Base-by-base conservation (phyloP, 2,113 vertebrate species). In the Zonotrichia leucophrys region DNA sequence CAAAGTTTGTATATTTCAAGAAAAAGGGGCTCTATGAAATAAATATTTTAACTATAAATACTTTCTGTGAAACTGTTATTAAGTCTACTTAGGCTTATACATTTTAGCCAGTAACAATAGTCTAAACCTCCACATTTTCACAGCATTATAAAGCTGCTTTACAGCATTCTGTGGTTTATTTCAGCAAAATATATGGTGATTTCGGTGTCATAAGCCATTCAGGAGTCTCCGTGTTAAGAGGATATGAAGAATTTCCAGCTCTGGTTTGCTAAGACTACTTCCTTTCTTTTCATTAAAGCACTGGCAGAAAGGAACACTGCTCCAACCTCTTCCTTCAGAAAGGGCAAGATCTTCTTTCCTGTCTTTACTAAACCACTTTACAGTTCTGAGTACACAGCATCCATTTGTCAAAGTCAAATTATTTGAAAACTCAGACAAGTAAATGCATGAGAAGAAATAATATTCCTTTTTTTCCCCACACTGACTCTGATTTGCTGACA, bases 361-460 rank as follows among this genome's bases (percentile, higher is more conserved):
- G 23, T 88, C 74, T 80, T 42, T 88, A 12, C 25, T 73, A 50
- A 87, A 73, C 37, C 35, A 31, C 67, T 92, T 93, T 68, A 7
- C 50, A 56, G 56, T 50, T 72, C 52, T 42, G 75, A 72, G 28
- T 55, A 52, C 21, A 59, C 27, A 87, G 33, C 33, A 87, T 70
- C 55, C 11, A 0, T 94, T 90, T 91, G 73, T 95, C 89, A 87
- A 70, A 93, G 81, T 84, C 55, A 89, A 73, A 83, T 87, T 78
- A 72, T 79, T 87, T 91, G 53, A 73, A 92, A 91, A 31, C 55
- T 83, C 35, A 35, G 78, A 59, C 23, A 86, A 72, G 15, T 55
- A 83, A 82, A 86, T 74, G 41, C 75, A 83, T 28, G n/a, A 66
- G 59, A 46, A 79, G 55, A 68, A 90, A 46, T 60, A 84, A 27